Base-by-base conservation (phyloP, 2,113 vertebrate species). In the Choloepus hoffmanni region DNA sequence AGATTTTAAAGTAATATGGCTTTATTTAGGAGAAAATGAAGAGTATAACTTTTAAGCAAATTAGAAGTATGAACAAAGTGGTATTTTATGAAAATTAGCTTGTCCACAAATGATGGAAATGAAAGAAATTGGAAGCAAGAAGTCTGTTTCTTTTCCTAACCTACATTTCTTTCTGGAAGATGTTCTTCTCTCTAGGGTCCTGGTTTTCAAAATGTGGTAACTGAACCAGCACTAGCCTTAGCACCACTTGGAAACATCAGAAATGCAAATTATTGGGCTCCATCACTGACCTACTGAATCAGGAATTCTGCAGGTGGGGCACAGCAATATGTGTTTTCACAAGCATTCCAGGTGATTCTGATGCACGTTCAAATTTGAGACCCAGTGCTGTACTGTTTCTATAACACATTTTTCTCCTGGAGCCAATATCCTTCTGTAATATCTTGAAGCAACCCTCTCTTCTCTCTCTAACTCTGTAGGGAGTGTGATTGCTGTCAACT, bases 21-120 rank as follows among this genome's bases (percentile, higher is more conserved):
- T 92, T 82, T 81, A 63, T 55, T 89, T 85, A 86, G 79, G 67
- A 95, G 62, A 10, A 58, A 95, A 93, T 73, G 28, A 97, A 94
- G 50, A 40, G 18, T 19, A 26, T 60, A 9, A 60, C 13, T 65
- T 58, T 58, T 82, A 23, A 62, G 43, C 9, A 86, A 84, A 68
- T n/a, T 53, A 26, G 19, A 90, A 82, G 4, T 89, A 43, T 63
- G 40, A 83, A 83, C 55, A 85, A 85, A 86, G 24, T 14, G 7
- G 3, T 36, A 30, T 65, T 86, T 77, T 82, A 43, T 62, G 48
- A 88, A 92, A 91, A 85, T 14, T n/a, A 73, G 33, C 7, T 50
- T 55, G 14, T 48, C 11, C 18, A 12, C 7, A 58, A 76, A 48
- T 48, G 13, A 30, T 7, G 72, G n/a, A 88, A 90, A 84, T 0